Evolutionary conservation across 2,888 invertebrate species (phyloP), one percentile per base, ranked within the genome.

Genomic region (Hyposoter dolosus): DNA sequence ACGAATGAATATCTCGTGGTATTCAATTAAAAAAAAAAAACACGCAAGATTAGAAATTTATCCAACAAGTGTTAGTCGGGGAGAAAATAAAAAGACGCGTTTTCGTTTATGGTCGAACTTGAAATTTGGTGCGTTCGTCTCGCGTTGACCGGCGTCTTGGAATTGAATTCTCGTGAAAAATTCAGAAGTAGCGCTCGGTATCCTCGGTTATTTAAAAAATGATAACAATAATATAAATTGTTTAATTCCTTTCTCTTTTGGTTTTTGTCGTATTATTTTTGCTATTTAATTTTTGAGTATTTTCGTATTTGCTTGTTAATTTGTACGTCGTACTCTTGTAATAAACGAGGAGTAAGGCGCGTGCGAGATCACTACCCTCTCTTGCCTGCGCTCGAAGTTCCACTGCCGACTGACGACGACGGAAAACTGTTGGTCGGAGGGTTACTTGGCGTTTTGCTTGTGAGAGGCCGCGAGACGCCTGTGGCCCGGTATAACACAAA

Each of bases 271-370:
- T 75, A 75, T 68, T 53, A 35, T 10, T 66, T 19, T 65, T 47
- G 19, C 75, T 50, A 35, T 82, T 75, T 35, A 40, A n/a, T 66
- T 68, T 47, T 12, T 17, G 35, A 66, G 68, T 85, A 88, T 89
- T 23, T 9, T 56, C 56, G 43, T 76, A 40, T 76, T 53, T 75
- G 12, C 32, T 47, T 76, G 10, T 71, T 28, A 23, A 43, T 69
- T 71, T 12, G 35, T 50, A 53, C 45, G 32, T 74, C 35, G 32
- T 65, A 71, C 82, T 76, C 43, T 77, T 69, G 83, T 60, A 84
- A 85, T 60, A 84, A 85, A 88, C 90, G 94, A 94, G 94, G 94
- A 53, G 17, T 92, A 94, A 92, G 90, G 95, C 95, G 95, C 94
- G 94, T 94, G 93, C 92, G 90, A 94, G 90, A 94, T 89, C 90